Evolutionary conservation across 1,140 invertebrate genomes (phyloP).

Genomic region (Mesaphorura yosii): DNA sequence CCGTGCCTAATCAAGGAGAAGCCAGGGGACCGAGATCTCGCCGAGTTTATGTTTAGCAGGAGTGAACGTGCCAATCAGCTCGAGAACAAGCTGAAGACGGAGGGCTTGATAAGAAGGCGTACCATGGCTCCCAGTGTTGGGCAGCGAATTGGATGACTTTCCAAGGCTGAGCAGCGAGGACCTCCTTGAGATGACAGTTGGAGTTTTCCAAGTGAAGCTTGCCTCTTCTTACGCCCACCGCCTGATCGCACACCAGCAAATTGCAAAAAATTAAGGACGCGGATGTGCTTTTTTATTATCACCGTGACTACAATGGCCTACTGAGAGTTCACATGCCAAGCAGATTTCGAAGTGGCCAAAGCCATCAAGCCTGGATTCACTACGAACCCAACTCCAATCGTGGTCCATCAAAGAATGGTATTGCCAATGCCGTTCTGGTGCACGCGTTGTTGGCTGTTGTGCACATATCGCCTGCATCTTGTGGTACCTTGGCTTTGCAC

Average conservation of each 20-base stretch:
- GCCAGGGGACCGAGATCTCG: not conserved
- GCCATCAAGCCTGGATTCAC: not conserved
- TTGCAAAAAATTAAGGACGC: too few species aligned
- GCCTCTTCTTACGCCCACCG: constrained; percentile 2
- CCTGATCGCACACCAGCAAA: too few species aligned
- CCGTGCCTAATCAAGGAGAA: not conserved
- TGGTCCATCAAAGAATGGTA: constrained; percentile 9
- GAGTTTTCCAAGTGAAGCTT: constrained; percentile 12
- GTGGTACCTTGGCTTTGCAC: constrained; percentile 13
- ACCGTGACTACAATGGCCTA: not conserved
- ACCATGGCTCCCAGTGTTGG: not conserved
- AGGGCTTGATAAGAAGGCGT: not conserved
- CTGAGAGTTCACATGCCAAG: not conserved
- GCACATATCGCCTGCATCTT: constrained; percentile 8
- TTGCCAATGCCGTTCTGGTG: constrained; percentile 16
- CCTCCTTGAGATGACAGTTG: constrained; percentile 9
- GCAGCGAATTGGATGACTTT: constrained; percentile 9
- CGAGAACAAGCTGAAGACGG: not conserved
- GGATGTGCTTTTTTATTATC: not conserved
- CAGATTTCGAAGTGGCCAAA: not conserved
- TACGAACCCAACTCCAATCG: not conserved
- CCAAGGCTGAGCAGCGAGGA: constrained; percentile 10
- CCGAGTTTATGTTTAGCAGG: not conserved
- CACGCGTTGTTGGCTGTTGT: constrained; percentile 15
- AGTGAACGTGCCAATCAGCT: not conserved